Evolutionary conservation across 2,888 invertebrate genomes (phyloP), one percentile per base, ranked within the genome.

Genomic region (Flexamia atlantica): DNA sequence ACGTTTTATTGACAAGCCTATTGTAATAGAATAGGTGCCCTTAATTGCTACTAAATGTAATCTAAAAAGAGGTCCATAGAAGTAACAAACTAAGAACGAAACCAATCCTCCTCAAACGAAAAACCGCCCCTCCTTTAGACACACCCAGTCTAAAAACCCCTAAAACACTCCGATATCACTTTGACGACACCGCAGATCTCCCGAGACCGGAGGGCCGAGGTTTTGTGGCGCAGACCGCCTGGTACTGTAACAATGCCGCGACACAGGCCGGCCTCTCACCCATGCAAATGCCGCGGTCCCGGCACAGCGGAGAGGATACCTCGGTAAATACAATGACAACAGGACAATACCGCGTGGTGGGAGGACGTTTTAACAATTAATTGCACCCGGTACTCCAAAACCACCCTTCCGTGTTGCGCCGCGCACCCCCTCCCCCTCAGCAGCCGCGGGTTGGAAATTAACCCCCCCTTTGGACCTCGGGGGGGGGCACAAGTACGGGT

Each of bases 301-400:
- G n/a, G n/a, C n/a, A n/a, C 57, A 64, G 10, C n/a, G n/a, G 53
- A 53, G 64, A 64, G 64, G 64, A 64, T 64, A 64, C 64, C 64
- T 64, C 64, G 53, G 5, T 28, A 28, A 23, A 57, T 64, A 64
- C 64, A 64, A 64, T 64, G 64, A 64, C 64, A 64, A 64, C 64
- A 64, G 64, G 64, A 64, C 64, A 64, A 64, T 64, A 64, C 25
- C 4, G 64, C 10, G 20, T 53, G 53, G 53, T 5, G 53, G 64
- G 64, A 14, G 64, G 30, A 30, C 64, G 64, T 64, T 64, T 64
- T 64, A 64, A 64, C 64, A 64, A 64, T 64, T 64, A 64, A 64
- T 64, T 64, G 64, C 64, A 64, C 30, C 64, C 28, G 64, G 28
- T 17, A 28, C 64, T 64, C 64, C 28, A 64, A 30, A 64, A 64